A percentile compares a stretch with the other conserved stretches of the same genome.
These are phyloP conservation scores for Girardia tigrina DNA, from an alignment of 2,888 invertebrate species.

Conservation along the genomic window DNA sequence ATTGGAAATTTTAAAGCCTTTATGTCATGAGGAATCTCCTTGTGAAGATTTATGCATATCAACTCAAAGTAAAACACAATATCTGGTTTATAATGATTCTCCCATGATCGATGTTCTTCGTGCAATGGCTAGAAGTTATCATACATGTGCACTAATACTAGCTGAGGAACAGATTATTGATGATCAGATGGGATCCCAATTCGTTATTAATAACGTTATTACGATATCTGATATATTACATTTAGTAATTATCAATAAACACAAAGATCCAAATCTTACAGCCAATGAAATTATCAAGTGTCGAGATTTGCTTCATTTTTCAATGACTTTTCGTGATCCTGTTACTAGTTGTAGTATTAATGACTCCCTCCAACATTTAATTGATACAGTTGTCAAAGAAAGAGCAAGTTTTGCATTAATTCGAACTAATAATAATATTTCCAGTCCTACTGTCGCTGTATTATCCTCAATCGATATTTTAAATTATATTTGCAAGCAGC, in stretches of 20 bases:
- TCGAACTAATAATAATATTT: not conserved
- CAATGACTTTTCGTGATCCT: constrained; percentile 8
- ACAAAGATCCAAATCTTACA: not conserved
- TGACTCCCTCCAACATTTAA: not conserved
- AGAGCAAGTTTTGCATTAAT: constrained; percentile 14
- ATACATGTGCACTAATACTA: not conserved
- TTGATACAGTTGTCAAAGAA: constrained; percentile 6
- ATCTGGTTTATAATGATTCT: not conserved
- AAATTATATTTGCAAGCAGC: constrained; percentile 1
- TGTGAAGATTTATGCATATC: constrained; percentile 23
- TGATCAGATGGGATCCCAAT: not conserved
- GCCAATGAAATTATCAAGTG: not conserved
- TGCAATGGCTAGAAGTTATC: constrained; percentile 11
- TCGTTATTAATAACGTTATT: not conserved
- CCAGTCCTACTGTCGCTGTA: not conserved
- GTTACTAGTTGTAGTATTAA: not conserved
- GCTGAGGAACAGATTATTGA: not conserved
- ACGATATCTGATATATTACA: constrained; percentile 8
- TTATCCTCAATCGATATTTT: not conserved
- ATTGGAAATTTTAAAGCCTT: not conserved
- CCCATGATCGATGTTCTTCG: not conserved
- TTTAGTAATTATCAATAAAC: not conserved
- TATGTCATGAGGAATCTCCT: not conserved
- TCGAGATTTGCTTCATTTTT: not conserved
- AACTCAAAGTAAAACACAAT: not conserved